A percentile compares a stretch with the other conserved stretches of the same genome.
Conservation (phyloP, 2,888 invertebrate species). For the Teleiodes luculella region DNA sequence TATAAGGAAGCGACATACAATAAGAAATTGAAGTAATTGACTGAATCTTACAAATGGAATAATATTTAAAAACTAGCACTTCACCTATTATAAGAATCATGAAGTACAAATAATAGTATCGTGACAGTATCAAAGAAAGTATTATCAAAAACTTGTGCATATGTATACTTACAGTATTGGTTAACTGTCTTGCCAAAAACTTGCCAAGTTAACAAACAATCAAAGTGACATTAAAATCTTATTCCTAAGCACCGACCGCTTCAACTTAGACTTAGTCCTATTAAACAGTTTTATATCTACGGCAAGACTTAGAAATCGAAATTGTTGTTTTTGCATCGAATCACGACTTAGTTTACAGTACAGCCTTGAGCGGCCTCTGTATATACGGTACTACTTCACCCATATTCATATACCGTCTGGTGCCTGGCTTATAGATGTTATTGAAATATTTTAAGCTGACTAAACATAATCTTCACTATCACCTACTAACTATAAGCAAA, state of each 20-base stretch:
- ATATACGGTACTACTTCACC: constrained; percentile 16
- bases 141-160: too few species aligned
- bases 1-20: too few species aligned
- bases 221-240: neutral
- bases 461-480: constrained; percentile 22
- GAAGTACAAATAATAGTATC: too few species aligned
- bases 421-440: constrained; percentile 54
- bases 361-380: neutral
- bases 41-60: too few species aligned
- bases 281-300: constrained; percentile 5
- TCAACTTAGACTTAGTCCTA: neutral
- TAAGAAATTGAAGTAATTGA: too few species aligned
- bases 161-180: too few species aligned
- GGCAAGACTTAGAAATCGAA: constrained; percentile 11
- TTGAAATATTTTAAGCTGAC: constrained; percentile 51
- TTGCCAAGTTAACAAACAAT: neutral
- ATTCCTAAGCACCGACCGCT: neutral
- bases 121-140: too few species aligned
- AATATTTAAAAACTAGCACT: too few species aligned
- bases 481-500: constrained; percentile 1
- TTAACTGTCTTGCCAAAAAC: neutral
- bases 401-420: constrained; percentile 47
- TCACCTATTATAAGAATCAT: too few species aligned
- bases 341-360: constrained; percentile 10
- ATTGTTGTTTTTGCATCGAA: constrained; percentile 19